These are phyloP conservation scores for Sisyra terminalis DNA, from an alignment of 2,888 invertebrate genomes.

Conservation along the genomic window DNA sequence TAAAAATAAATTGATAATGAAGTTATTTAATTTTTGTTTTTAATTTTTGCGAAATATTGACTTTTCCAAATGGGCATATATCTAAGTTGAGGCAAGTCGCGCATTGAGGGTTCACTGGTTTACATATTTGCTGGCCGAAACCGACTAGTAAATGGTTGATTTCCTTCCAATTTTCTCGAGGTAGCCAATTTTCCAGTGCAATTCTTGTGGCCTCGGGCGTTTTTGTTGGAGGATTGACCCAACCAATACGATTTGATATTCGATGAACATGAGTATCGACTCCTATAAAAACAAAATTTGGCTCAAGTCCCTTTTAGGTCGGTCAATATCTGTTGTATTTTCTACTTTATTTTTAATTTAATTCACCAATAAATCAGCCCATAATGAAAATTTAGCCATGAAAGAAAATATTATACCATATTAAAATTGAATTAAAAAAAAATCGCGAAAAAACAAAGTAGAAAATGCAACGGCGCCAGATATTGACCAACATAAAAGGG, in stretches of 20 bases:
- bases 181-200: conserved; percentile 77
- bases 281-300: conserved; percentile 31
- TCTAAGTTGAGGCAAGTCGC: conserved; percentile 60
- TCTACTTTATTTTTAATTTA: too few species aligned
- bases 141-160: conserved; percentile 87
- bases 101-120: conserved; percentile 71
- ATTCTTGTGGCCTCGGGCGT: conserved; percentile 81
- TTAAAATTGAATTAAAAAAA: too few species aligned
- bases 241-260: conserved; percentile 77
- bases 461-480: too few species aligned
- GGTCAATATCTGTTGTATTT: too few species aligned
- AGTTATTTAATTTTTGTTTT: conserved; percentile 8
- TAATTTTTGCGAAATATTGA: conserved; percentile 14
- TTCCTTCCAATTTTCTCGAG: conserved; percentile 68
- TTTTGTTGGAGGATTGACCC: conserved; percentile 53
- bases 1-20: not conserved
- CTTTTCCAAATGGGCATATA: conserved; percentile 57
- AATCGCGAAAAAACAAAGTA: too few species aligned
- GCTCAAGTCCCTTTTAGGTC: not conserved
- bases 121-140: conserved; percentile 90
- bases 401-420: too few species aligned
- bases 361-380: too few species aligned
- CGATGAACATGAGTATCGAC: conserved; percentile 98
- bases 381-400: too few species aligned
- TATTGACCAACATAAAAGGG: too few species aligned